Base-by-base conservation (phyloP, 2,113 vertebrate genomes). In the Poecilia latipinna region DNA sequence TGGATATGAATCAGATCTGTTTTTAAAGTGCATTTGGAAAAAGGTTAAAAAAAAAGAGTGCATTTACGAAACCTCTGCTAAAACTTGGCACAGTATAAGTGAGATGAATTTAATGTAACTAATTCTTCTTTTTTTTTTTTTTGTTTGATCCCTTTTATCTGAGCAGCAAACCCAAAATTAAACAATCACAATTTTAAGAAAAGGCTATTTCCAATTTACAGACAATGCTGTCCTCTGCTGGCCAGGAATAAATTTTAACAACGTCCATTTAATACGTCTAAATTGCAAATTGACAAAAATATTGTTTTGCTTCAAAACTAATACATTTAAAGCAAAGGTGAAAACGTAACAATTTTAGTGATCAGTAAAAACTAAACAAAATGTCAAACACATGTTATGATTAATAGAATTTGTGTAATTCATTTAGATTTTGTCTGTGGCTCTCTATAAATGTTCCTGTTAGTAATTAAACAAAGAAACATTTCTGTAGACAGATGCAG, bases 211-310 rank as follows among this genome's bases (percentile, higher is more conserved):
- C 4, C 0, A 62, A 73, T 78, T 15, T 57, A 60, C 57, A 61
- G 83, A 77, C 83, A 86, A 83, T 35, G 77, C 37, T 77, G 82
- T 74, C 88, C 85, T 75, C 92, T 86, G 83, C 60, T 82, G 90
- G 66, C 12, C 19, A 76, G 31, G 0, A 12, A 26, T 22, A 19
- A 11, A 22, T 32, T 22, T 8, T 8, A 17, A 33, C 17, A 28
- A 28, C 28, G 28, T 28, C 28, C 22, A 22, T 54, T 54, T 11
- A 2, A 54, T 24, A 22, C 11, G 6, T 28, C 28, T 28, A 28
- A 28, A 28, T 28, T 54, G 51, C 7, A 54, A 54, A 7, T 24
- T 24, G 5, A 54, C 22, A 24, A 54, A 54, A 54, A 54, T 54
- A 24, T 24, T 24, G 0, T 54, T 19, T 28, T 51, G 48, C 48